Conservation (phyloP, 2,113 vertebrate genomes). For the Salvelinus fontinalis region DNA sequence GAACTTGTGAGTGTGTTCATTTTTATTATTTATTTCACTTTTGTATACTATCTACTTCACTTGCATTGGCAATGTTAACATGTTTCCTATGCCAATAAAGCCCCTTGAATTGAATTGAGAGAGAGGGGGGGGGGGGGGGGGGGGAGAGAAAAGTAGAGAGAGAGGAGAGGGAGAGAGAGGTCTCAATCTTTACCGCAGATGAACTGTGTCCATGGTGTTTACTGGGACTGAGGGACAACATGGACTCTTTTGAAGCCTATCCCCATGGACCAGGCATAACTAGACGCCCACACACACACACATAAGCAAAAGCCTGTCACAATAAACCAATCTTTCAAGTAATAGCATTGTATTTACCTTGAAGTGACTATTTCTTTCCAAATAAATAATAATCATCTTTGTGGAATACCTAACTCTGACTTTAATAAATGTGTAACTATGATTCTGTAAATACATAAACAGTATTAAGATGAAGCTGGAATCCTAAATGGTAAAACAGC, state of each 20-base stretch:
- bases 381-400: constrained; percentile 41
- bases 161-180: no score
- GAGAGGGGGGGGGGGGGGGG: no score
- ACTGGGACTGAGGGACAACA: background rate
- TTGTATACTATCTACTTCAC: no score
- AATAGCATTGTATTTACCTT: constrained; percentile 48
- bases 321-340: constrained; percentile 9
- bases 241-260: background rate
- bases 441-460: background rate
- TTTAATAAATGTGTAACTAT: constrained; percentile 42
- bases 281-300: background rate
- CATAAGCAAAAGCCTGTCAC: constrained; percentile 19
- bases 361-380: constrained; percentile 9
- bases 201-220: constrained; percentile 1
- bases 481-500: no score
- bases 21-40: no score
- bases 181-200: constrained; percentile 8
- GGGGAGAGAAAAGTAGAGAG: no score
- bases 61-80: no score
- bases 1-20: no score
- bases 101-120: no score
- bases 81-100: no score
- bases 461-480: background rate
- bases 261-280: background rate
- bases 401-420: constrained; percentile 9